Evolutionary conservation across 2,888 invertebrate genomes (phyloP), one percentile per base, ranked within the genome.

Genomic region (Agonum fuliginosum): DNA sequence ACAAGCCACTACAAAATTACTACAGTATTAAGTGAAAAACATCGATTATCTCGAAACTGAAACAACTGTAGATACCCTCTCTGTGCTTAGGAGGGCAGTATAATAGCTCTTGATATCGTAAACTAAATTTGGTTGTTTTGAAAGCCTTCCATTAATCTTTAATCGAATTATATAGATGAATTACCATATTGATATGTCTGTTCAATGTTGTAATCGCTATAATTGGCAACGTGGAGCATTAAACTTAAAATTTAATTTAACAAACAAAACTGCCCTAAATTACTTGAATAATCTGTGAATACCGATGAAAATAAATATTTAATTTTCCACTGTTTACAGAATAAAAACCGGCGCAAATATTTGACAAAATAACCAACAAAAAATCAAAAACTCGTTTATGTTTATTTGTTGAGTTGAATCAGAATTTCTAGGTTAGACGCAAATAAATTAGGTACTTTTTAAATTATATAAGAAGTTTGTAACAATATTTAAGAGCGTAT

Each of bases 151-250:
- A 51, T 51, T 51, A 22, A 51, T 58, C 58, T 30, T 14, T 58
- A 58, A 58, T 58, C 58, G 58, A 58, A 58, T 58, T 6, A 58
- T 30, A 58, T 30, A 58, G 58, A 58, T 58, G 58, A 58, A 58
- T 58, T 58, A 58, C 27, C 30, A 27, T 19, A 30, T 58, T 30
- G 58, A 58, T 30, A 58, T 58, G 58, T 58, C 30, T 58, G 58
- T 30, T 58, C 58, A 58, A 6, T 58, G 30, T 58, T 58, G 14
- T 58, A 58, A 30, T 30, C 27, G 27, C 14, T 14, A 58, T 58
- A 27, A 58, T 51, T 51, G 58, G 12, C 17, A 58, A 30, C 58
- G 14, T 58, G 58, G 30, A 30, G 30, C 30, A 58, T 58, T 58
- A 58, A 30, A 58, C 58, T 30, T 58, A 58, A 30, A 58, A 58